A percentile compares a stretch with the other conserved stretches of the same genome.
phyloP scores from a whole-genome alignment of 2,797 vertebrate genomes.

The Numenius phaeopus region DNA sequence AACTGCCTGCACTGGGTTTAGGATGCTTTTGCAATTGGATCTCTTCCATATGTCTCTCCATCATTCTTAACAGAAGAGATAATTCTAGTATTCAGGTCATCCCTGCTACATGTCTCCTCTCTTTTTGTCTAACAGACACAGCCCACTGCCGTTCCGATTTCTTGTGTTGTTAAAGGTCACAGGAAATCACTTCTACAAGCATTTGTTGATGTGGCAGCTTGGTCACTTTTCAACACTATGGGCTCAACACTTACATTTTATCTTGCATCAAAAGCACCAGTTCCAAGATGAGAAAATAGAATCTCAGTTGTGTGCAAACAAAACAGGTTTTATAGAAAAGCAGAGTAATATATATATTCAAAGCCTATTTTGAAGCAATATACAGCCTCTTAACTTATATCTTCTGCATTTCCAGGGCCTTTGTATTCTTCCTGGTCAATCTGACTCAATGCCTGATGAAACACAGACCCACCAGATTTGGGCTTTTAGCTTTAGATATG shows the following conservation, averaged over 20 bases:
- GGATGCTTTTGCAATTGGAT: not conserved
- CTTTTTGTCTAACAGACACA: not conserved
- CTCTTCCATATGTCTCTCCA: not conserved
- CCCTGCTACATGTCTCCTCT: not conserved
- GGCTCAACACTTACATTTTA: not conserved
- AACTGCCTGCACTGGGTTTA: not conserved
- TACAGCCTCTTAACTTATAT: not conserved
- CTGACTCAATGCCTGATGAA: not conserved
- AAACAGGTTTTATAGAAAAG: not conserved
- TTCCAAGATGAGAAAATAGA: not conserved
- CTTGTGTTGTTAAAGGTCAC: not conserved
- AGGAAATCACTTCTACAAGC: not conserved
- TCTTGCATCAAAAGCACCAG: not conserved
- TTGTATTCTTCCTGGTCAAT: not conserved
- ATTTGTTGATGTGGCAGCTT: not conserved
- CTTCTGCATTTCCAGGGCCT: not conserved
- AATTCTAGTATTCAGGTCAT: not conserved
- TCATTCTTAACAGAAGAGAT: not conserved
- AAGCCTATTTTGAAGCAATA: not conserved
- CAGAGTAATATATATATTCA: not conserved
- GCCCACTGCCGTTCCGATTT: not conserved
- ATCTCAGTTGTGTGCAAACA: not conserved
- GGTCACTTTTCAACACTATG: not conserved
- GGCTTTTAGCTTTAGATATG: not conserved
- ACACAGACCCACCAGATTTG: not conserved